Conservation (phyloP, 2,113 vertebrate species). For the Phasianus colchicus region DNA sequence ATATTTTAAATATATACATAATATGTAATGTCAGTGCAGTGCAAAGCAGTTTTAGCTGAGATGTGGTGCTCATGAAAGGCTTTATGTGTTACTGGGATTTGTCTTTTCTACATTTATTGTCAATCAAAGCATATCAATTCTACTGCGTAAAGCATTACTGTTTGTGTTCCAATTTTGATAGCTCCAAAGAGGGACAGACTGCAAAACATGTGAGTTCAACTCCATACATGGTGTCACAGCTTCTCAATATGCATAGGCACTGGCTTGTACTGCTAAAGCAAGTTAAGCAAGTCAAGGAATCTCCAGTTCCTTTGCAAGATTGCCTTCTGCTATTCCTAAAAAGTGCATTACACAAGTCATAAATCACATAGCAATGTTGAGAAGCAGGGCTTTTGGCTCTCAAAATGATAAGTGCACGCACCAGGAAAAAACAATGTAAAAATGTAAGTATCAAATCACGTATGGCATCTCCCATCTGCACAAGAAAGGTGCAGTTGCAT, state of each 20-base stretch:
- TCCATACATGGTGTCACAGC: background rate
- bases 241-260: background rate
- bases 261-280: background rate
- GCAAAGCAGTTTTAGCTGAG: background rate
- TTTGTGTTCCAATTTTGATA: background rate
- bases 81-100: background rate
- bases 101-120: background rate
- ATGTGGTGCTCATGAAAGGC: background rate
- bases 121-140: background rate
- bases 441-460: background rate
- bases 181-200: background rate
- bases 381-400: background rate
- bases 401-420: background rate
- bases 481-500: background rate
- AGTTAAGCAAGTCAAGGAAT: background rate
- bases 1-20: background rate
- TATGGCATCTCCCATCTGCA: background rate
- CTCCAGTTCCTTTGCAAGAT: background rate
- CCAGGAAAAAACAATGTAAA: background rate
- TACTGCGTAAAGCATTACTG: background rate
- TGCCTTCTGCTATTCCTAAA: background rate
- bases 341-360: background rate
- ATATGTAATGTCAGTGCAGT: background rate
- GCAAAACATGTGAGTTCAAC: background rate
- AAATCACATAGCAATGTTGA: background rate